Conservation (phyloP, 2,888 invertebrate species). For the Amiota mariae region DNA sequence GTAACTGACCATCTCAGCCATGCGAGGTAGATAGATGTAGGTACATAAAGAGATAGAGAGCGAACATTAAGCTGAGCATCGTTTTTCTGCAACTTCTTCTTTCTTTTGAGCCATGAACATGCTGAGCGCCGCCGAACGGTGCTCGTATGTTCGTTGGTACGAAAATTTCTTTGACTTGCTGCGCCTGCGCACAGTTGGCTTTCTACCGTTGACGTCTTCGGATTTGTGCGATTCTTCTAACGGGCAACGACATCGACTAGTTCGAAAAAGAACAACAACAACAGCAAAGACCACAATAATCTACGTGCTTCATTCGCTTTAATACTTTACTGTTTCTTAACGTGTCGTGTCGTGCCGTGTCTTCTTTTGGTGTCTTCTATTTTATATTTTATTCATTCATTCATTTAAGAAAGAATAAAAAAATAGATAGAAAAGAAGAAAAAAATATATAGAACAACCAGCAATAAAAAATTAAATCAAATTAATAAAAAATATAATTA, state of each 20-base stretch:
- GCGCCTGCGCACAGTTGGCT: constrained; percentile 74
- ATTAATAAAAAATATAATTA: constrained; percentile 34
- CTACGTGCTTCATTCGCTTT: constrained; percentile 37
- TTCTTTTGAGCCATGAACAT: neutral
- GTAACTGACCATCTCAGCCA: too few relatives aligned
- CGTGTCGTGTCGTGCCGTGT: constrained; percentile 49
- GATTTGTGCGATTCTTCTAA: constrained; percentile 69
- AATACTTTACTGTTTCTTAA: constrained; percentile 36
- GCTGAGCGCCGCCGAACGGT: too few relatives aligned
- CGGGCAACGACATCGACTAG: constrained; percentile 31
- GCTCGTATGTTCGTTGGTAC: neutral
- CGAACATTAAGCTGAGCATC: constrained; percentile 54
- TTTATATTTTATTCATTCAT: constrained; percentile 23
- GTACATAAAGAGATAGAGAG: constrained; percentile 26
- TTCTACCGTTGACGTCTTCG: constrained; percentile 74
- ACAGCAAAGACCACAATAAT: neutral
- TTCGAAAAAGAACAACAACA: constrained; percentile 29
- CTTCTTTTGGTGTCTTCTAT: constrained; percentile 37
- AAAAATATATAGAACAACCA: constrained; percentile 44
- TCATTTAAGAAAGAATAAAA: constrained; percentile 47
- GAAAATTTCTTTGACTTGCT: constrained; percentile 70
- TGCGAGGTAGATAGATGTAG: neutral
- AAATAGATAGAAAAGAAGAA: constrained; percentile 51
- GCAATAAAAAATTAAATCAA: constrained; percentile 29
- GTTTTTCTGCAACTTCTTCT: constrained; percentile 39